Evolutionary conservation across 53 echinoderm and acorn worm genomes (phyloP).

Genomic region (Echinarachnius parma): DNA sequence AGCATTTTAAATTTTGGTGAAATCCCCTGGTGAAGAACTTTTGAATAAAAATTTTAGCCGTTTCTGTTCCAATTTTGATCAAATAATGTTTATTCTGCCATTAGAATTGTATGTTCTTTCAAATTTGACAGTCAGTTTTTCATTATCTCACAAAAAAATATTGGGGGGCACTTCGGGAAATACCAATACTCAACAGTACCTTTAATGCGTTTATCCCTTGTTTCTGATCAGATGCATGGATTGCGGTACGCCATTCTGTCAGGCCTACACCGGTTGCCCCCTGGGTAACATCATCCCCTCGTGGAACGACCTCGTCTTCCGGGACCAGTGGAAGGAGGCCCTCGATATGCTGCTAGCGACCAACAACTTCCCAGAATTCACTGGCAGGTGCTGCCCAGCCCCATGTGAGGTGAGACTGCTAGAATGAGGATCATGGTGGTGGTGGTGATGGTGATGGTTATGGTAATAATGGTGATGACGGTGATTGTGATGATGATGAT

Average conservation of each 20-base stretch:
- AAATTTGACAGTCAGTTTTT: too few relatives aligned
- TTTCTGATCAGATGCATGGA: slow-evolving; percentile 99
- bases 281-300: slow-evolving; percentile 99
- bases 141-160: too few relatives aligned
- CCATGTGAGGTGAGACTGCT: slow-evolving; percentile 91
- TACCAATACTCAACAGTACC: too few relatives aligned
- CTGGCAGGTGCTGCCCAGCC: slow-evolving; percentile 94
- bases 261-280: slow-evolving; percentile 94
- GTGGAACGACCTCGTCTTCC: slow-evolving; percentile 99
- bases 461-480: slow-evolving; percentile 10
- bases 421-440: slow-evolving; percentile 14
- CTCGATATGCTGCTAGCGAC: slow-evolving; percentile 87
- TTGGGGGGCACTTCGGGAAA: too few relatives aligned
- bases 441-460: slow-evolving; percentile 5
- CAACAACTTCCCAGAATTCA: slow-evolving; percentile 99
- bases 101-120: too few relatives aligned
- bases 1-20: too few relatives aligned
- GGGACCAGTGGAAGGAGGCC: slow-evolving; percentile 92
- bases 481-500: neutral
- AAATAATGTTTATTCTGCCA: too few relatives aligned
- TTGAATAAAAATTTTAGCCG: too few relatives aligned
- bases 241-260: slow-evolving; percentile 99
- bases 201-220: too few relatives aligned
- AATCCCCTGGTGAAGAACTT: too few relatives aligned
- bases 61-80: too few relatives aligned